Percentiles rank a stretch among this genome's conserved stretches.
Conservation (phyloP, 2,797 vertebrate genomes). For the Scomberomorus guttatus region DNA sequence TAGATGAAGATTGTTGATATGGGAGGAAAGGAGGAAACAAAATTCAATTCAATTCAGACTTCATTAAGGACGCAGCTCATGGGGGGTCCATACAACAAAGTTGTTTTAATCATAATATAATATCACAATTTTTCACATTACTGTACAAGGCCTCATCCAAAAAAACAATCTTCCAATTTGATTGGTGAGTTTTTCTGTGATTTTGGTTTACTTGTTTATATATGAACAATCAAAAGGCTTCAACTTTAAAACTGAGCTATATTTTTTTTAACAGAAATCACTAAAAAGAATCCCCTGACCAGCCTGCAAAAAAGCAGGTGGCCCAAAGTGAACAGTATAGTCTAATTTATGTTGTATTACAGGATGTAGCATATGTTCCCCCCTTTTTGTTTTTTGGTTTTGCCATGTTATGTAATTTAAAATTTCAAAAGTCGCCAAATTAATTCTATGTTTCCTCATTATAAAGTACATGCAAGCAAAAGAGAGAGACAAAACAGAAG, state of each 20-base stretch:
- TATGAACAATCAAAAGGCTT: no score
- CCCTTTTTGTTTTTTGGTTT: no score
- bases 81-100: no score
- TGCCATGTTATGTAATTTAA: no score
- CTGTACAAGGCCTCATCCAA: no score
- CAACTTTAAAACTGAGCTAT: not conserved
- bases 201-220: not conserved
- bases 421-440: not conserved
- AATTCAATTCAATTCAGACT: no score
- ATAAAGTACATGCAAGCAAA: not conserved
- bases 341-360: not conserved
- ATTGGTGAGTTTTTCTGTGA: constrained; percentile 13
- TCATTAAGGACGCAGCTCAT: no score
- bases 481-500: not conserved
- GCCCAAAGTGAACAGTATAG: not conserved
- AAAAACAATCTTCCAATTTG: not conserved
- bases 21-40: no score
- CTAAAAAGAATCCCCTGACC: not conserved
- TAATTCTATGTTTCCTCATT: not conserved
- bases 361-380: not conserved
- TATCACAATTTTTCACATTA: no score
- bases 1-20: not conserved
- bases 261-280: not conserved
- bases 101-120: no score
- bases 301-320: constrained; percentile 4